Percentiles rank a stretch among this genome's conserved stretches.
These are phyloP conservation scores for Volucella inflata DNA, from an alignment of 2,888 invertebrate species.

Conservation along the genomic window DNA sequence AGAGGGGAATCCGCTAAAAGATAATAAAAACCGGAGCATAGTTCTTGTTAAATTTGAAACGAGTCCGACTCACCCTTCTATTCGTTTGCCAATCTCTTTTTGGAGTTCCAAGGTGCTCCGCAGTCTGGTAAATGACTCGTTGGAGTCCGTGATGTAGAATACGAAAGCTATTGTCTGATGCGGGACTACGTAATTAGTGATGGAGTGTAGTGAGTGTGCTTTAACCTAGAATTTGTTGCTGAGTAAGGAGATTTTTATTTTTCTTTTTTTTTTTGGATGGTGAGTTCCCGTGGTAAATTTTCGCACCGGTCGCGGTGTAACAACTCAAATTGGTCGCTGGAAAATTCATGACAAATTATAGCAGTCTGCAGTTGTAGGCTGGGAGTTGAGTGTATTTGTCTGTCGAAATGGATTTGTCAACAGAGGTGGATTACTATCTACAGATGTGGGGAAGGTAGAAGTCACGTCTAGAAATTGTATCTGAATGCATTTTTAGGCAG, in stretches of 20 bases:
- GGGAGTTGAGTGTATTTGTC: background rate
- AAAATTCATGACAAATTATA: constrained; percentile 46
- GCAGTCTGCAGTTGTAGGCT: constrained; percentile 7
- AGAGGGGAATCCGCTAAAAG: background rate
- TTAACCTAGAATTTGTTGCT: constrained; percentile 61
- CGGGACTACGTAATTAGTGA: constrained; percentile 29
- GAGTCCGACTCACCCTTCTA: constrained; percentile 41
- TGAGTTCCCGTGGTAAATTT: constrained; percentile 38
- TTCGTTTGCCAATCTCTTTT: background rate
- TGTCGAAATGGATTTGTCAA: constrained; percentile 14
- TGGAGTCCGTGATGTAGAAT: constrained; percentile 3
- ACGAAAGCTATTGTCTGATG: constrained; percentile 34
- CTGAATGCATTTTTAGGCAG: constrained; percentile 18
- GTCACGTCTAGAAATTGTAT: constrained; percentile 37
- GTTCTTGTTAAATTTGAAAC: constrained; percentile 52
- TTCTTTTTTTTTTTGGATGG: constrained; percentile 9
- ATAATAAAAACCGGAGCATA: constrained; percentile 38
- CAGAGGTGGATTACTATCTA: background rate
- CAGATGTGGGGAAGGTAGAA: constrained; percentile 21
- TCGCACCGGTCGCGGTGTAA: constrained; percentile 19
- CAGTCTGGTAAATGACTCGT: constrained; percentile 39
- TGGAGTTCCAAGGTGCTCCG: constrained; percentile 11
- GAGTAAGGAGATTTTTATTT: constrained; percentile 23
- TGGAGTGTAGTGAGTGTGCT: constrained; percentile 9
- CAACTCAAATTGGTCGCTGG: constrained; percentile 30